A percentile compares a stretch with the other conserved stretches of the same genome.
These are phyloP conservation scores for Oplegnathus fasciatus DNA, from an alignment of 2,113 vertebrate species.

Conservation along the genomic window DNA sequence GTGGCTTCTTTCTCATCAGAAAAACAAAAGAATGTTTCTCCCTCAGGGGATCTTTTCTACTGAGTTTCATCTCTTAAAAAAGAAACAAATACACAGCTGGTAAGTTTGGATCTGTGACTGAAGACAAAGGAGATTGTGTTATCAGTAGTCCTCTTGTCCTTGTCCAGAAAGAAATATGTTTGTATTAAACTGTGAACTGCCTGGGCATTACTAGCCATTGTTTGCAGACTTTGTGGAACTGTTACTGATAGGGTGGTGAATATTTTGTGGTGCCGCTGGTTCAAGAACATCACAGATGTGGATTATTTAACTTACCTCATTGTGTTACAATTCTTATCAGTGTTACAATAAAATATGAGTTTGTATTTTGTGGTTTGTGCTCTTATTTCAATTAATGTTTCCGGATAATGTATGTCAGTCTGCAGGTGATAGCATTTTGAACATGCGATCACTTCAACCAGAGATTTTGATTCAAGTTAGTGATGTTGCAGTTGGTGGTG, in stretches of 20 bases:
- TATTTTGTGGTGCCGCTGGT: constrained; percentile 77
- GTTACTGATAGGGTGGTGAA: constrained; percentile 74
- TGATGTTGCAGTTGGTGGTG: background rate
- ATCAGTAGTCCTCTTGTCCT: constrained; percentile 62
- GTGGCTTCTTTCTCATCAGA: constrained; percentile 75
- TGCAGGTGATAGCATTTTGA: background rate
- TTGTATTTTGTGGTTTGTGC: constrained; percentile 76
- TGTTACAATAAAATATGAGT: constrained; percentile 94
- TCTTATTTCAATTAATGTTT: background rate
- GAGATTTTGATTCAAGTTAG: no score
- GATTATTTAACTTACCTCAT: constrained; percentile 95
- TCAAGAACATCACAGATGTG: constrained; percentile 83
- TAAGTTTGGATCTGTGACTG: constrained; percentile 58
- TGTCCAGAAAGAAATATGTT: constrained; percentile 56
- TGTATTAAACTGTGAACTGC: constrained; percentile 76
- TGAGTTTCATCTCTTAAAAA: constrained; percentile 68
- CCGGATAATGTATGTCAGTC: background rate
- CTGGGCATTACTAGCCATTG: constrained; percentile 56
- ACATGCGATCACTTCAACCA: background rate
- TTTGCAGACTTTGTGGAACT: constrained; percentile 75
- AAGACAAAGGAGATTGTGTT: constrained; percentile 55
- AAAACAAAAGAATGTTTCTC: constrained; percentile 82
- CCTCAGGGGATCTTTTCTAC: constrained; percentile 81
- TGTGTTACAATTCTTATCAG: constrained; percentile 92
- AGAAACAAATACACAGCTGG: constrained; percentile 54